These are phyloP conservation scores for Isoperla grammatica DNA, from an alignment of 2,888 invertebrate genomes.

Conservation along the genomic window DNA sequence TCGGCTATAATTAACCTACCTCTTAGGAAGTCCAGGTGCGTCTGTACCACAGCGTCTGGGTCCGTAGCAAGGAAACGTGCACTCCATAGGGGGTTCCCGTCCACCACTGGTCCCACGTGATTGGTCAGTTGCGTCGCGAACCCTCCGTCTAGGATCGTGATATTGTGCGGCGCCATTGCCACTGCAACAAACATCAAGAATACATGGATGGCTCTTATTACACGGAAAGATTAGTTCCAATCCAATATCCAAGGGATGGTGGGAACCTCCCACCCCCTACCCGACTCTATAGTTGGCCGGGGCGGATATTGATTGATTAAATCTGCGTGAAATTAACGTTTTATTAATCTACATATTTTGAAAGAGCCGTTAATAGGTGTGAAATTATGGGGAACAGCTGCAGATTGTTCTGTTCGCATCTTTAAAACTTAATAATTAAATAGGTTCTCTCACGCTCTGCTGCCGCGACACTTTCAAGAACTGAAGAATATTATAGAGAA, in stretches of 20 bases:
- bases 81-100: conserved; percentile 87
- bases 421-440: no score
- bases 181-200: no score
- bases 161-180: not conserved
- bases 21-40: conserved; percentile 76
- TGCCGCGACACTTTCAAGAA: no score
- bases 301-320: not conserved
- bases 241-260: no score
- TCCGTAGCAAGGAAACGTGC: conserved; percentile 73
- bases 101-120: conserved; percentile 67
- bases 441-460: no score
- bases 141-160: conserved; percentile 59
- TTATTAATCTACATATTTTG: not conserved
- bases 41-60: conserved; percentile 69
- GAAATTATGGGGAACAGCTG: no score
- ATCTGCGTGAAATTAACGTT: not conserved
- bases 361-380: no score
- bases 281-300: not conserved
- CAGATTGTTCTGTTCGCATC: no score
- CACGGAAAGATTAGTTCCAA: no score
- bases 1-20: conserved; percentile 48
- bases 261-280: no score
- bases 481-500: no score
- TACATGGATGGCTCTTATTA: no score
- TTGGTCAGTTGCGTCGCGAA: conserved; percentile 76